Conservation (phyloP, 64 coral and sea anemone genomes). For the Actinia equina region DNA sequence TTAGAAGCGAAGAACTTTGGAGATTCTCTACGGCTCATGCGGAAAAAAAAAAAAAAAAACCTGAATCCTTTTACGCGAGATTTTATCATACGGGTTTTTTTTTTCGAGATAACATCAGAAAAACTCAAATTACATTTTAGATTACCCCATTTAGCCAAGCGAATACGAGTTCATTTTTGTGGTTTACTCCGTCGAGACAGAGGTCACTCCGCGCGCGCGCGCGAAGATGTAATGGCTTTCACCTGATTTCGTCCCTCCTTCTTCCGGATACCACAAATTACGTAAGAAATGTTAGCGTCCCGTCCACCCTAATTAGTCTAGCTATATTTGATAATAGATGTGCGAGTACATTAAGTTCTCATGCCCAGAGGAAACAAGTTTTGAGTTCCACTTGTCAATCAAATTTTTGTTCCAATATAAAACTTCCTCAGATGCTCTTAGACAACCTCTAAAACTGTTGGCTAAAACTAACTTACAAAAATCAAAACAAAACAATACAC, state of each 20-base stretch:
- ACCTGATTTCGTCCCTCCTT: not conserved
- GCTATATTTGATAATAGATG: not conserved
- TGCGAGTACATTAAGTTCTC: not conserved
- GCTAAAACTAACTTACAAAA: not conserved
- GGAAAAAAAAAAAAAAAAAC: not conserved
- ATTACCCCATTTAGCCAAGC: not conserved
- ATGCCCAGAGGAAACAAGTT: not conserved
- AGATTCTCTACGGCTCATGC: not conserved
- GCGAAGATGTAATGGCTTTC: not conserved
- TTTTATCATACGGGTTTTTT: not conserved
- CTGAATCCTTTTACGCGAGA: not conserved
- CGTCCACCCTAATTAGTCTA: not conserved
- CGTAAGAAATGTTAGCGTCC: not conserved
- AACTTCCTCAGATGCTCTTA: not conserved
- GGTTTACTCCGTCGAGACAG: not conserved
- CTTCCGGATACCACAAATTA: not conserved
- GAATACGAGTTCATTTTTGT: not conserved
- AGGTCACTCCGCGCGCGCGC: conserved; percentile 1
- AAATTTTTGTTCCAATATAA: not conserved
- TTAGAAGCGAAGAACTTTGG: not conserved
- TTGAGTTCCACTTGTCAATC: not conserved
- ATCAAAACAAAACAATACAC: not conserved
- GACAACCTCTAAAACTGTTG: not conserved
- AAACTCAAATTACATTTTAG: not conserved
- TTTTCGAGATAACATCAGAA: not conserved